A percentile compares a stretch with the other conserved stretches of the same genome.
phyloP scores from a whole-genome alignment of 2,888 invertebrate species.

The Nomada fabriciana region DNA sequence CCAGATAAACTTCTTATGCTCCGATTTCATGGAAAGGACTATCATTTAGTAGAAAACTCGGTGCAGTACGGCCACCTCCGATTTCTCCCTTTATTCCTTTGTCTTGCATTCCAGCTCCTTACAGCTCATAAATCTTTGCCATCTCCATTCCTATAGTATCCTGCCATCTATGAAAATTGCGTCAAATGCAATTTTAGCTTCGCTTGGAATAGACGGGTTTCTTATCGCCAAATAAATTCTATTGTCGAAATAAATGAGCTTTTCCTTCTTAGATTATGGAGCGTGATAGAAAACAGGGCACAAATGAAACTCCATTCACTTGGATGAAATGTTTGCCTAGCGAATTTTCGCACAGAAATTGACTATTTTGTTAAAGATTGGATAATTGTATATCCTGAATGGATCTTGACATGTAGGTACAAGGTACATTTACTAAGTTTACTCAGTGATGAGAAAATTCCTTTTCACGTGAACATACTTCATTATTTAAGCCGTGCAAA shows the following conservation, averaged over 20 bases:
- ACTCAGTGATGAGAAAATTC: neutral
- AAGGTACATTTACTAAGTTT: too few relatives aligned
- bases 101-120: conserved; percentile 13
- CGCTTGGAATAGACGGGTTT: too few relatives aligned
- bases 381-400: too few relatives aligned
- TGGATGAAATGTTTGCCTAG: too few relatives aligned
- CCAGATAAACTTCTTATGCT: neutral
- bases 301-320: too few relatives aligned
- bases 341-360: too few relatives aligned
- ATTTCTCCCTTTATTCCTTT: conserved; percentile 7
- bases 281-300: too few relatives aligned
- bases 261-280: neutral
- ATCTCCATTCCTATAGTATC: neutral
- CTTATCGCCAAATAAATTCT: neutral
- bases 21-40: neutral
- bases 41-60: conserved; percentile 17
- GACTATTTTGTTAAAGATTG: too few relatives aligned
- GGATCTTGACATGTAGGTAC: too few relatives aligned
- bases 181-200: neutral
- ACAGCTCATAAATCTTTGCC: conserved; percentile 30
- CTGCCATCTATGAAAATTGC: neutral
- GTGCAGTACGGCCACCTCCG: conserved; percentile 2
- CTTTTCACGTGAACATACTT: neutral
- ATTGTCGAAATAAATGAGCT: neutral
- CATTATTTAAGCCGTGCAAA: conserved; percentile 4